Base-by-base conservation (phyloP, 2,113 vertebrate genomes). In the Falcunculus frontatus region DNA sequence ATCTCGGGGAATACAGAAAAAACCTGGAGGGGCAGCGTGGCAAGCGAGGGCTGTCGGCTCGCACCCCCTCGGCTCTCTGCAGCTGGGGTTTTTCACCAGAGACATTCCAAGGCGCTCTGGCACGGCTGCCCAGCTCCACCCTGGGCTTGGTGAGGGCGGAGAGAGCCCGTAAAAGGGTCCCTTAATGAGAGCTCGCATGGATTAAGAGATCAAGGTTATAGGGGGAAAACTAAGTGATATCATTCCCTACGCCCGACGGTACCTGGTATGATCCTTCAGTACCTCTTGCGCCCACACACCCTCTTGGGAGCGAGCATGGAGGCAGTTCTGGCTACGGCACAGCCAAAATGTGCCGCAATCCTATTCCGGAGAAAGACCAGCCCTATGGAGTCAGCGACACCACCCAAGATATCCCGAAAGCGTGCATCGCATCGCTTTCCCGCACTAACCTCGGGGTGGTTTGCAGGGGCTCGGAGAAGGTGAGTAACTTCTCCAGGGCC, bases 401-500 rank as follows among this genome's bases (percentile, higher is more conserved):
- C 69, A 63, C 80, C 69, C 77, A 16, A 22, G 33, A 76, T 72
- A 42, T 60, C 86, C 82, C 2, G 2, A 86, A 37, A 69, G 50
- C 5, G 1, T 2, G 59, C 42, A 5, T 1, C 16, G 75, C 27
- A 3, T 25, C 1, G 29, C 90, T 4, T 44, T 15, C 69, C 60
- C 3, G 39, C 6, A 9, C 77, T 2, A 7, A 53, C 57, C 79
- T 27, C 13, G 2, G 68, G 70, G 42, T 1, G 27, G 7, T 50
- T 49, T 7, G 49, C 75, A 53, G 1, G 77, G 77, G 59, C 91
- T 52, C 39, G 4, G 32, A 39, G 59, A 75, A 93, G 89, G 93
- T 96, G 84, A 96, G 96, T 89, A 87, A 84, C 81, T 84, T n/a
- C 83, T 84, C 37, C 72, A 57, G 76, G 94, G 86, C 76, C 20